Evolutionary conservation across 2,113 vertebrate species (phyloP), one percentile per base, ranked within the genome.

Genomic region (Alexandromys fortis): DNA sequence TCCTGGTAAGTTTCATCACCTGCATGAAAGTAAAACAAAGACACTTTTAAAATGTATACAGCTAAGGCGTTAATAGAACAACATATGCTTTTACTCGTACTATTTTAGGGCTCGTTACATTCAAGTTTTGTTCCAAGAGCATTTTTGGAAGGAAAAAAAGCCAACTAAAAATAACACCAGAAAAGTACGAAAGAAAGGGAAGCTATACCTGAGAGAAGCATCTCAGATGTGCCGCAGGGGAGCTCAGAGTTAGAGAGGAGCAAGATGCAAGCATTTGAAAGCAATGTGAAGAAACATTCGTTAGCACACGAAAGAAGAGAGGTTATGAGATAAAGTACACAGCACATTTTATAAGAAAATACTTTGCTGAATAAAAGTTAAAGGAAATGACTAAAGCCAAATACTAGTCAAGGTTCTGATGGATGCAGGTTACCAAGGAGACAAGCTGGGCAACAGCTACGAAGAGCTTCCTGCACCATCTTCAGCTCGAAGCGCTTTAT

Each of bases 1-100:
- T 99, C 99, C 98, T 99, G 99, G 97, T 99, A 99, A 76, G 99
- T 99, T 99, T 99, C 99, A 91, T 99, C 99, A 96, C 99, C 99
- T 99, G 98, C 77, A 96, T 76, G 45, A 92, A 90, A 98, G 97
- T 92, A 97, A 95, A 96, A 97, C 78, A 97, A 76, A 67, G 67
- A 97, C 91, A 98, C 1, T 45, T 49, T 95, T 73, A 91, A 92
- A 94, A 90, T 79, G 1, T 76, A 92, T 24, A 92, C 83, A 93
- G 82, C 47, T 52, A 49, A 88, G 91, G n/a, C 30, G 49, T 77
- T 76, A 96, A 95, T 94, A 61, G 67, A 81, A 90, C 9, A 95
- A 96, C 85, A 97, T 47, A 95, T 42, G 94, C 67, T 85, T 86
- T 97, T 45, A 97, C 6, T 1, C 65, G 26, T 82, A 91, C 58